Percentiles rank a stretch among this genome's conserved stretches.
Conservation (phyloP, 2,113 vertebrate species). For the Orientallactaga bullata region DNA sequence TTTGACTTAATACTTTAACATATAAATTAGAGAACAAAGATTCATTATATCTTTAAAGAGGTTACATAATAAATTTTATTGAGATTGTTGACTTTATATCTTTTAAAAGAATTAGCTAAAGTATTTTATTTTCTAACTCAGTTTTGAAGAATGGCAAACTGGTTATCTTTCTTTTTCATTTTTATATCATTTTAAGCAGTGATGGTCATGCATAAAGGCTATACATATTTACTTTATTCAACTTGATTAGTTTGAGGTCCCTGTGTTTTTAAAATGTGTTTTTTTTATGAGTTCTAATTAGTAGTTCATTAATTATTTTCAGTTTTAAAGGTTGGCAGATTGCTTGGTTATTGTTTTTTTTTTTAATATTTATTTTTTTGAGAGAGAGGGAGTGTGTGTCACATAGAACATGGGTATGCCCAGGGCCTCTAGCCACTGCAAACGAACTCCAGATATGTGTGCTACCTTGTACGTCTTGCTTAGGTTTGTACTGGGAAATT, state of each 20-base stretch:
- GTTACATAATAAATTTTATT: background rate
- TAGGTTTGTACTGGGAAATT: no score
- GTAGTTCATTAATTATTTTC: constrained; percentile 9
- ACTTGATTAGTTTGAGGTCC: background rate
- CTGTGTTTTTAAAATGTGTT: background rate
- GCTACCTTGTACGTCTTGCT: no score
- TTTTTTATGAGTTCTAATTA: constrained; percentile 32
- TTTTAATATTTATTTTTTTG: no score
- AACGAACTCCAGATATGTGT: no score
- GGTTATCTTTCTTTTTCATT: background rate
- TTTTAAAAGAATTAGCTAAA: background rate
- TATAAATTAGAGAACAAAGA: constrained; percentile 10
- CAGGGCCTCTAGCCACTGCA: no score
- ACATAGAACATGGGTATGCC: no score
- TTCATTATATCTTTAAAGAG: background rate
- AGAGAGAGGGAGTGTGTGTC: no score
- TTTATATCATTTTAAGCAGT: background rate
- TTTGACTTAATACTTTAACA: constrained; percentile 44
- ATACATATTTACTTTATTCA: background rate
- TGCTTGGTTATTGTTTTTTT: background rate
- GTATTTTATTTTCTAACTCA: background rate
- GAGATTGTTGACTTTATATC: constrained; percentile 8
- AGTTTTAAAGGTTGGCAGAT: background rate
- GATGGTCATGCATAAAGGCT: background rate
- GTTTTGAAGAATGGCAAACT: background rate